Evolutionary conservation across 2,888 invertebrate species (phyloP), one percentile per base, ranked within the genome.

Genomic region (Pyrrhosoma nymphula): DNA sequence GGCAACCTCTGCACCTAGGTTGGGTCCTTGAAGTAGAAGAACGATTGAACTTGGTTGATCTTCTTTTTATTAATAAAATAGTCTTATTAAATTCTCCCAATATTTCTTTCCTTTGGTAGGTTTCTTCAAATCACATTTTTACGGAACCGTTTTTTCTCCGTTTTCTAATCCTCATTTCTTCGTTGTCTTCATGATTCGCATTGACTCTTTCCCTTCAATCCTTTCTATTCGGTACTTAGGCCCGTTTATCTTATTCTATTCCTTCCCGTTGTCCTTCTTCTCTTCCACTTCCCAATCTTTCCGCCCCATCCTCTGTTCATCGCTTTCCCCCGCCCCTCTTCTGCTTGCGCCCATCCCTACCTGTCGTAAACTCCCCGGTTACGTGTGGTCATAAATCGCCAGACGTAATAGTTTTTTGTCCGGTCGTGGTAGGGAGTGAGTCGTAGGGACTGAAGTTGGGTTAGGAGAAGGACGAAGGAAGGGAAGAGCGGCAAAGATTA

Each of bases 391-490:
- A 93, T 93, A 93, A 93, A 93, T 93, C 93, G 91, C 91, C 93
- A 35, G 69, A 93, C 93, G 93, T 93, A 93, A 93, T 93, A 93
- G 93, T 93, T 93, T 93, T 93, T 93, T 93, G 93, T 93, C 93
- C 91, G 91, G 35, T 39, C 93, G 55, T 75, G 63, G 93, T 47
- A 75, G 47, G 69, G 75, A 93, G 93, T 93, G 63, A 93, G 63
- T 75, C 93, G 93, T 89, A 89, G 89, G 26, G 47, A 69, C 47
- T n/a, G 39, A 63, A 69, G 69, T 14, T 18, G 60, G 93, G 93
- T 60, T 69, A 60, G 56, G 90, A n/a, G 56, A 56, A 69, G 63
- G 35, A 75, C 39, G 93, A 82, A 82, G n/a, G 23, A n/a, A 26
- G 69, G 82, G 35, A 82, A 35, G 82, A 82, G 82, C 82, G 82